Evolutionary conservation across 2,888 invertebrate genomes (phyloP).

Genomic region (Lysandra coridon): DNA sequence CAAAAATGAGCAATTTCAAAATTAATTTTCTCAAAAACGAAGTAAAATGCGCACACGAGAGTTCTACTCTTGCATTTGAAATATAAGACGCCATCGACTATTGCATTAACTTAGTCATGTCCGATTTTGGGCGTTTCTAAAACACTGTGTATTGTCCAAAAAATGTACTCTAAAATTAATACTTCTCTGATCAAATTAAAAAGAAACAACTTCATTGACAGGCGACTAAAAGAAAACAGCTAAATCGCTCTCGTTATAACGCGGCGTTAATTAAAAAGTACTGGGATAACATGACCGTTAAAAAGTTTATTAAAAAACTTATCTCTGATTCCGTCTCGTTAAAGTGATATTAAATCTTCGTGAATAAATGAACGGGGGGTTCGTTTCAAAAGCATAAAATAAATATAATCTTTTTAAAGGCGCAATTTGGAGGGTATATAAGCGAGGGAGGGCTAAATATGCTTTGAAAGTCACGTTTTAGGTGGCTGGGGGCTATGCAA

Average conservation of each 20-base stretch:
- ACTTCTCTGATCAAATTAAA: neutral
- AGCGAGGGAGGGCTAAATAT: conserved; percentile 58
- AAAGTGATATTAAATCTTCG: conserved; percentile 3
- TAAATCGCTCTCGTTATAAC: neutral
- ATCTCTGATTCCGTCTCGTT: neutral
- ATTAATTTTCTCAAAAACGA: too few species aligned
- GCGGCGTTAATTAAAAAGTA: conserved; percentile 12
- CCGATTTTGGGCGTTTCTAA: too few species aligned
- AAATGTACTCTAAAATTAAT: too few species aligned
- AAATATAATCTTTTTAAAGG: conserved; percentile 33
- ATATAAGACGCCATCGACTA: too few species aligned
- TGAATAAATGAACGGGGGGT: neutral
- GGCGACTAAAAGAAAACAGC: neutral
- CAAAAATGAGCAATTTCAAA: too few species aligned
- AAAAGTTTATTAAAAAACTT: conserved; percentile 15
- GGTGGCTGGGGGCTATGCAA: conserved; percentile 56
- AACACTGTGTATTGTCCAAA: too few species aligned
- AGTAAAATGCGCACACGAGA: too few species aligned
- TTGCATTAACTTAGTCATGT: too few species aligned
- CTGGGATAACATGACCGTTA: conserved; percentile 1
- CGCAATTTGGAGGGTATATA: conserved; percentile 45
- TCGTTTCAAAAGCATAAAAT: conserved; percentile 9
- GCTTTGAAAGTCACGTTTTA: conserved; percentile 67
- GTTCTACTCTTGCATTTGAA: too few species aligned
- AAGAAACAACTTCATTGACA: neutral